Evolutionary conservation across 2,113 vertebrate species (phyloP).

Genomic region (Acrocephalus arundinaceus): DNA sequence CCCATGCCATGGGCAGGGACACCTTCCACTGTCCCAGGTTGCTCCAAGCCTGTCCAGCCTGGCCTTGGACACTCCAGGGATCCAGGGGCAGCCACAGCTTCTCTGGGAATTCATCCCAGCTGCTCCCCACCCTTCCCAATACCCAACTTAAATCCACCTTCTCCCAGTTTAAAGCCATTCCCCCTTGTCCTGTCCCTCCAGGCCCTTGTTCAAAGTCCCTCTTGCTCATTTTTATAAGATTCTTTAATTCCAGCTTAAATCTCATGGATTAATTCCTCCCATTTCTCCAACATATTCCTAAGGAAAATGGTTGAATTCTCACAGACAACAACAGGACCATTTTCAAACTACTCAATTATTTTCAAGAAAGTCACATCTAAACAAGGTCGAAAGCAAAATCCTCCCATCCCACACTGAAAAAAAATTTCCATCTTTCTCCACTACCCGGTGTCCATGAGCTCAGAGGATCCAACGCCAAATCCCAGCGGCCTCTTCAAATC

Average conservation of each 20-base stretch:
- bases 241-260: background rate
- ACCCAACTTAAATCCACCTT: background rate
- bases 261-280: background rate
- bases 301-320: fast-evolving
- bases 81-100: background rate
- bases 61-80: background rate
- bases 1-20: background rate
- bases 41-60: fast-evolving
- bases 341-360: background rate
- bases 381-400: background rate
- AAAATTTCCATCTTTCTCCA: background rate
- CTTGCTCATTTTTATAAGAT: background rate
- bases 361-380: background rate
- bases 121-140: background rate
- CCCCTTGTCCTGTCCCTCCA: background rate
- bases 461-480: background rate
- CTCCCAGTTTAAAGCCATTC: background rate
- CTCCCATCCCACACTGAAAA: background rate
- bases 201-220: background rate
- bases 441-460: fast-evolving
- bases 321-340: background rate
- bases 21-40: fast-evolving
- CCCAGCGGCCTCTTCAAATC: background rate
- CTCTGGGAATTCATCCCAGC: background rate
- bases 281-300: background rate